Evolutionary conservation across 2,113 vertebrate species (phyloP).

Genomic region (Anoplopoma fimbria): DNA sequence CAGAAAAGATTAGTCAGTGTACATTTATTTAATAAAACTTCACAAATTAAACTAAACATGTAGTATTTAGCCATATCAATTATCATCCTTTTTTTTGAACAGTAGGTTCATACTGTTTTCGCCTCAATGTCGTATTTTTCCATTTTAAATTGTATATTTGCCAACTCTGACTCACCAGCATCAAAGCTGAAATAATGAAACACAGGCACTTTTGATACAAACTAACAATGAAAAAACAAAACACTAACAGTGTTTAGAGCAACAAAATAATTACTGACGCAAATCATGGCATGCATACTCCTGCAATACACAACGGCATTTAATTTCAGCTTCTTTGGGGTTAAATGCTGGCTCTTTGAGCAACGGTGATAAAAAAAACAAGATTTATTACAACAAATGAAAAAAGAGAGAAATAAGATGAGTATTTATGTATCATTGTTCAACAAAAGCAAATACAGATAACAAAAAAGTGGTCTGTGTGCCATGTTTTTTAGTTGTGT

Average conservation of each 20-base stretch:
- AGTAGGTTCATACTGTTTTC: slow-evolving; percentile 60
- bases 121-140: slow-evolving; percentile 57
- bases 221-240: slow-evolving; percentile 55
- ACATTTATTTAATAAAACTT: slow-evolving; percentile 85
- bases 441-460: slow-evolving; percentile 50
- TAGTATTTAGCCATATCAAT: slow-evolving; percentile 56
- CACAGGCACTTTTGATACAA: slow-evolving; percentile 56
- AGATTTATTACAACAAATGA: slow-evolving; percentile 42
- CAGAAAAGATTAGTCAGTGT: slow-evolving; percentile 45
- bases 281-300: slow-evolving; percentile 71
- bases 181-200: slow-evolving; percentile 85
- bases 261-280: slow-evolving; percentile 40
- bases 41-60: slow-evolving; percentile 74
- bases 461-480: slow-evolving; percentile 62
- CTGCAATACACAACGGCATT: slow-evolving; percentile 53
- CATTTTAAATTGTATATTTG: slow-evolving; percentile 70
- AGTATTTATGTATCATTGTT: slow-evolving; percentile 42
- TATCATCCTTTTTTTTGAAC: slow-evolving; percentile 42
- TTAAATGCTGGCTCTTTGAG: slow-evolving; percentile 73
- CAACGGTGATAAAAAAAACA: slow-evolving; percentile 46
- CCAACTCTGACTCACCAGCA: slow-evolving; percentile 88
- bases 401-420: slow-evolving; percentile 46
- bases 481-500: slow-evolving; percentile 62
- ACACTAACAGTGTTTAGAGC: slow-evolving; percentile 51
- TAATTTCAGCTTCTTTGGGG: slow-evolving; percentile 64